These are phyloP conservation scores for Macheiramphus alcinus DNA, from an alignment of 2,113 vertebrate species.

Conservation along the genomic window DNA sequence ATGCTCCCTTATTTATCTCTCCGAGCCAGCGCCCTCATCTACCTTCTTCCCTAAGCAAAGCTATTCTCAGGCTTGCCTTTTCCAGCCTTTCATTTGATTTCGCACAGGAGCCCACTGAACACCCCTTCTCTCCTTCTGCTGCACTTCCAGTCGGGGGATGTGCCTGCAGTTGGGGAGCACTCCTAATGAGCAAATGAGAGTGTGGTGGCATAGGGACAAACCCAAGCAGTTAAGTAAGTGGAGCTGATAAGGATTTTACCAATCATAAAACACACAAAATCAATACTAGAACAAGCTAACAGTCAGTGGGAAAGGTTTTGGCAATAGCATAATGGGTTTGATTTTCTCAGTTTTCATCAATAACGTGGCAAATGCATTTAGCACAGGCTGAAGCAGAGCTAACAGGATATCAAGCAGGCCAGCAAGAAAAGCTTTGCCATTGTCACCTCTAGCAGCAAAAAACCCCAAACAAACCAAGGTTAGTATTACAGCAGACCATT, in stretches of 20 bases:
- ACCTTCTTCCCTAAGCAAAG: not conserved
- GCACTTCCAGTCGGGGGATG: not conserved
- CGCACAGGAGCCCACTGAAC: not conserved
- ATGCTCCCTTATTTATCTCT: not conserved
- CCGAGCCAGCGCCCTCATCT: not conserved
- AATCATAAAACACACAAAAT: not conserved
- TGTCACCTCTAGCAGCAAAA: not conserved
- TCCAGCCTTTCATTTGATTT: not conserved
- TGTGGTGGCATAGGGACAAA: not conserved
- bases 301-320: not conserved
- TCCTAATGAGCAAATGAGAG: not conserved
- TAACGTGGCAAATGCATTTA: conserved; percentile 3
- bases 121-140: not conserved
- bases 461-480: not conserved
- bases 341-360: conserved; percentile 36
- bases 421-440: not conserved
- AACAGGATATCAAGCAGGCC: not conserved
- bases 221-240: not conserved
- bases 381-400: not conserved
- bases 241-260: not conserved
- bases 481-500: not conserved
- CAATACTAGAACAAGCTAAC: conserved; percentile 3
- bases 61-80: not conserved
- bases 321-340: conserved; percentile 14
- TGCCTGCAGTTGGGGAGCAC: not conserved